Base-by-base conservation (phyloP, 2,113 vertebrate species). In the Acrocephalus arundinaceus region DNA sequence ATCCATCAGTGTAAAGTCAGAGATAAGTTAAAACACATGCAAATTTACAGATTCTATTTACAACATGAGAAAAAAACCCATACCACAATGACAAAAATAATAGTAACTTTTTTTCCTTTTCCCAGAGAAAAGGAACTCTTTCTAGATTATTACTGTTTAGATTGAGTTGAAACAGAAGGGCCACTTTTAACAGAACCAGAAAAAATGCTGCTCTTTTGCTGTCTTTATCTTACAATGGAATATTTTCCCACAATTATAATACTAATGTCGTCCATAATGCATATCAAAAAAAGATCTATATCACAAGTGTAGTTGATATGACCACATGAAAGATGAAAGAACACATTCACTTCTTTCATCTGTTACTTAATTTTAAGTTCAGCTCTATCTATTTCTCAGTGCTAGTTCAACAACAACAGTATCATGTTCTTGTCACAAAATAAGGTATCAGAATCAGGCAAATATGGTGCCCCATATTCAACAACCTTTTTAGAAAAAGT, bases 101-200 rank as follows among this genome's bases (percentile, higher is more conserved):
- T 39, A 39, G 37, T 14, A 87, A 25, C 10, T 37, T 16, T 25
- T 51, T 70, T 49, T 39, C 6, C 5, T 13, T 33, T 5, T 10
- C 3, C 4, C 7, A 5, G 6, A 51, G 6, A 35, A 35, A 35
- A 35, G 35, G 22, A 91, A 48, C 12, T 54, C 16, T 65, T 79
- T 39, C 41, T 62, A 45, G 9, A 11, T 58, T 80, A 48, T 54
- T 49, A 3, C 2, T 76, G 4, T 41, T 76, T 41, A 68, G 10
- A 45, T 12, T 0, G 0, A 52, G 10, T 45, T 31, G 3, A 35
- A 72, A 7, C 11, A 46, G 35, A 52, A 68, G 55, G 12, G 7
- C 15, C 3, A 17, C 1, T 58, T 79, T 54, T 6, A 66, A 54
- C 3, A 1, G 22, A 70, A 63, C 1, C 1, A 3, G 12, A 71